Conservation (phyloP, 1,140 invertebrate genomes). For the Ruditapes philippinarum region DNA sequence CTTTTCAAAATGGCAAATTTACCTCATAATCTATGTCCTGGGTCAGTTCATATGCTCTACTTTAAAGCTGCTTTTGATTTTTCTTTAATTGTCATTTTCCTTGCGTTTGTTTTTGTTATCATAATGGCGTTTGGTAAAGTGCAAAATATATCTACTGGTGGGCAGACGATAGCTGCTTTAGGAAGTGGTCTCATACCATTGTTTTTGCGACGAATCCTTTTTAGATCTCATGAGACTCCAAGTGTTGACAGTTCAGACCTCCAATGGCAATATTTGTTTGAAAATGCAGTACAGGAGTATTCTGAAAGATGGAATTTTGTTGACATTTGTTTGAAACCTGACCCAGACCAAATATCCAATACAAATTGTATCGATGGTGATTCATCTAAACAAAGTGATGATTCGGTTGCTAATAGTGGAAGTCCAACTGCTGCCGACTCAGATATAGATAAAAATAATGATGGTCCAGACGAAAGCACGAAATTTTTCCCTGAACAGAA, state of each 20-base stretch:
- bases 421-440: too few relatives aligned
- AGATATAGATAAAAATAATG: too few relatives aligned
- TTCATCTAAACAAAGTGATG: too few relatives aligned
- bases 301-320: slow-evolving; percentile 20
- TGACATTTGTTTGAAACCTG: too few relatives aligned
- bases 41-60: slow-evolving; percentile 8
- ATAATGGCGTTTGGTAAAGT: slow-evolving; percentile 49
- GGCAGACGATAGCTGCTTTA: slow-evolving; percentile 25
- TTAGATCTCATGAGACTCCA: neutral
- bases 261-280: slow-evolving; percentile 25
- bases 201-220: slow-evolving; percentile 19
- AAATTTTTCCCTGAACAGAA: too few relatives aligned
- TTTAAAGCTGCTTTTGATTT: slow-evolving; percentile 30
- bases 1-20: slow-evolving; percentile 32
- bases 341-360: too few relatives aligned
- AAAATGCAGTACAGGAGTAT: neutral
- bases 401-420: too few relatives aligned
- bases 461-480: too few relatives aligned
- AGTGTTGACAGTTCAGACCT: slow-evolving; percentile 10
- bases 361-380: too few relatives aligned
- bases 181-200: slow-evolving; percentile 33
- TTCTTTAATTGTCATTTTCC: neutral
- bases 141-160: slow-evolving; percentile 9
- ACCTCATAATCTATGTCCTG: slow-evolving; percentile 11
- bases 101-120: slow-evolving; percentile 29